Evolutionary conservation across 1,140 invertebrate genomes (phyloP), one percentile per base, ranked within the genome.

Genomic region (Drosophila nasuta): DNA sequence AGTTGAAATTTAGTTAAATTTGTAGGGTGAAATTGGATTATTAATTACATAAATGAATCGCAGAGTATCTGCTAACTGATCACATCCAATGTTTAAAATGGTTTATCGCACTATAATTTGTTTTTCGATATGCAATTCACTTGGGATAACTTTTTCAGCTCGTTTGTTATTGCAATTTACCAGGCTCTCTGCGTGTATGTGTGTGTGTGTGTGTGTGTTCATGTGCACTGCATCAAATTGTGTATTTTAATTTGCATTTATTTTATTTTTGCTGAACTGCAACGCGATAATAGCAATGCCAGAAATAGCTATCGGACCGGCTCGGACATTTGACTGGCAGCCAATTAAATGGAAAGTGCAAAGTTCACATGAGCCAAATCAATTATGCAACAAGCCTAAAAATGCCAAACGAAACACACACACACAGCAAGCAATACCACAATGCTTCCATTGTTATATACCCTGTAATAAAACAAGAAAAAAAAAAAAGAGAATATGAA

Each of bases 271-370:
- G 33, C 56, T 57, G 17, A 52, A 41, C 35, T 72, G 68, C 38
- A 69, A 68, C 62, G 63, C 64, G 69, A 70, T 64, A 77, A 70
- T 76, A 76, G 68, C 63, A 43, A 58, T 49, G 35, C 25, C 33
- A 49, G 25, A 51, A 52, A 66, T 51, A 67, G n/a, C 35, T 41
- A 51, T 49, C 52, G 57, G 57, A 59, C 17, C 38, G 17, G 68
- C 52, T 72, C 54, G 63, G 79, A 68, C 75, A 69, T 79, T 62
- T 72, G 74, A 86, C 79, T 86, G 82, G 67, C 82, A 76, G 83
- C 67, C 82, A 82, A 87, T 87, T 82, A 79, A 71, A 67, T 59
- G 56, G 33, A 54, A 52, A 62, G 57, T 54, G 48, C 49, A 62
- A 41, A 56, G 57, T 62, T 62, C 57, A 62, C 20, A 48, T 20